A percentile compares a stretch with the other conserved stretches of the same genome.
phyloP scores from a whole-genome alignment of 2,888 invertebrate genomes.

The Philhelius pedissequus region DNA sequence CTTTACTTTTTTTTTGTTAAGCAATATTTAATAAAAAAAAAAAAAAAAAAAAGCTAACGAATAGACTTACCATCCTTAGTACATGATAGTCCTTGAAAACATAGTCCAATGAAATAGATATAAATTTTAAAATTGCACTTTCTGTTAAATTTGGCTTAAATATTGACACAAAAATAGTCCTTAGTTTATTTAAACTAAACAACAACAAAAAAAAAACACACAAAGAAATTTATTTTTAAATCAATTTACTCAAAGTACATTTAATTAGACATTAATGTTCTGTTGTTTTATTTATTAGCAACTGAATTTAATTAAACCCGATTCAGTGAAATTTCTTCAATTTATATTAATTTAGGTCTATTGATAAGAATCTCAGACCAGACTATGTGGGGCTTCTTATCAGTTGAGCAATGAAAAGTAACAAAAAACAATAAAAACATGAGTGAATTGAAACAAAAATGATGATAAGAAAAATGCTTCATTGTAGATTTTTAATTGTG shows the following conservation, averaged over 20 bases:
- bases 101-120: conserved; percentile 29
- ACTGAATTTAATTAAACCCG: conserved; percentile 60
- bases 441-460: neutral
- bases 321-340: conserved; percentile 43
- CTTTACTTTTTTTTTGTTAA: neutral
- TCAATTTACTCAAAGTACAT: neutral
- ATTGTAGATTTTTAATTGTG: neutral
- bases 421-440: neutral
- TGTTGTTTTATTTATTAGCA: conserved; percentile 11
- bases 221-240: neutral
- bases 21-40: neutral
- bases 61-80: conserved; percentile 57
- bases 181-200: neutral
- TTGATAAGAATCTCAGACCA: conserved; percentile 56
- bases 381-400: conserved; percentile 18
- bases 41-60: neutral
- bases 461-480: conserved; percentile 8
- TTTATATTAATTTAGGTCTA: conserved; percentile 56
- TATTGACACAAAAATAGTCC: neutral
- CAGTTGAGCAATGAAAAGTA: neutral
- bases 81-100: conserved; percentile 48
- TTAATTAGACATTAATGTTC: neutral
- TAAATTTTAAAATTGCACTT: neutral
- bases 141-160: neutral
- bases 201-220: neutral